Evolutionary conservation across 2,888 invertebrate genomes (phyloP).

Genomic region (Limnephilus rhombicus): DNA sequence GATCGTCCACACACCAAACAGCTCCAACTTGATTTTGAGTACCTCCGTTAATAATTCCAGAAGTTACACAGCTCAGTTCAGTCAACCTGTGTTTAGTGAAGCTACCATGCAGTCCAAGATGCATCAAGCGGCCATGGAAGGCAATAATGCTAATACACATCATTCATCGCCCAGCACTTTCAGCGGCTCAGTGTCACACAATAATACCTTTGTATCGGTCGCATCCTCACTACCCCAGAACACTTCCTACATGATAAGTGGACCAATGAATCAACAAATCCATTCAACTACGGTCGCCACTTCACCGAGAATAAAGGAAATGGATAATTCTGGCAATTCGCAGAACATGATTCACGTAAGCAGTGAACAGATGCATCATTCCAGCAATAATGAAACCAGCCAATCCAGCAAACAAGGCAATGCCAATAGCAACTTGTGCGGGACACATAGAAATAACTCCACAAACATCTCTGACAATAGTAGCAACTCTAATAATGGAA

Average conservation of each 20-base stretch:
- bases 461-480: constrained; percentile 41
- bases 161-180: constrained; percentile 41
- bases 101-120: constrained; percentile 55
- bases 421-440: constrained; percentile 44
- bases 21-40: constrained; percentile 64
- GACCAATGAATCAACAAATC: constrained; percentile 55
- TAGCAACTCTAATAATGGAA: constrained; percentile 53
- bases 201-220: constrained; percentile 54
- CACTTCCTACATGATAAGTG: constrained; percentile 57
- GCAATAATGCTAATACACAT: constrained; percentile 46
- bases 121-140: constrained; percentile 49
- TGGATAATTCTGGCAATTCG: constrained; percentile 45
- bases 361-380: constrained; percentile 50
- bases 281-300: constrained; percentile 43
- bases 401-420: constrained; percentile 54
- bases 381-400: constrained; percentile 42
- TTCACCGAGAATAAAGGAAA: constrained; percentile 47
- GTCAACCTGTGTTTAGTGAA: constrained; percentile 59
- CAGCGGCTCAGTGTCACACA: constrained; percentile 49
- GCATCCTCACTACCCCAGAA: constrained; percentile 54
- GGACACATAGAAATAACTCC: constrained; percentile 54
- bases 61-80: constrained; percentile 57
- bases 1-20: constrained; percentile 34
- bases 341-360: constrained; percentile 51
- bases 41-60: constrained; percentile 61